Evolutionary conservation across 2,888 invertebrate genomes (phyloP).

Genomic region (Luffia ferchaultella): DNA sequence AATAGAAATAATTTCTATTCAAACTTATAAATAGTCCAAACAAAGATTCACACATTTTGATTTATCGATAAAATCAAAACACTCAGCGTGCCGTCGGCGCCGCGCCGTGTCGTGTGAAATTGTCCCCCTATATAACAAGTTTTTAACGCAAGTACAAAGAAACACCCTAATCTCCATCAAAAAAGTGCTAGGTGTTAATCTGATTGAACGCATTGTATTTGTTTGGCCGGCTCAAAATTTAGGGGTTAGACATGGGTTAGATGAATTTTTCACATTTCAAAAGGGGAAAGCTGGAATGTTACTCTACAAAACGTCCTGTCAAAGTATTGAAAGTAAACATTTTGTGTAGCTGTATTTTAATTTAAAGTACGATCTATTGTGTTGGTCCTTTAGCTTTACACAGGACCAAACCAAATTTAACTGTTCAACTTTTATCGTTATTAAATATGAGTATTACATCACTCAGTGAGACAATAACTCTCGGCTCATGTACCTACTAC

Average conservation of each 20-base stretch:
- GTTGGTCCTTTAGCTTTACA: too few species aligned
- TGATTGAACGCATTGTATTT: constrained; percentile 57
- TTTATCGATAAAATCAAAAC: constrained; percentile 37
- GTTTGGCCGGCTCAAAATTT: constrained; percentile 45
- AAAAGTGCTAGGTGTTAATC: constrained; percentile 56
- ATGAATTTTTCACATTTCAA: too few species aligned
- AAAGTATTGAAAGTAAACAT: neutral
- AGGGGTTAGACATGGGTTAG: neutral
- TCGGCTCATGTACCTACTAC: neutral
- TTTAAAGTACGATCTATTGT: too few species aligned
- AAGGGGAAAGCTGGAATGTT: neutral
- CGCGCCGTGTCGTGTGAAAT: constrained; percentile 48
- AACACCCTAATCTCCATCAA: constrained; percentile 59
- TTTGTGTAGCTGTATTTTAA: neutral
- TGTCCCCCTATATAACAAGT: constrained; percentile 38
- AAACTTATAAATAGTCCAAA: neutral
- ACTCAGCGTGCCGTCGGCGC: constrained; percentile 24
- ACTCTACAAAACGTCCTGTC: neutral
- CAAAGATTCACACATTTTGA: constrained; percentile 21
- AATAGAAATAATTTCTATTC: neutral
- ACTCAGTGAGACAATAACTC: neutral
- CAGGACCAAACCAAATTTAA: neutral
- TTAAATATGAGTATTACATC: neutral
- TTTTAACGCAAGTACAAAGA: constrained; percentile 51
- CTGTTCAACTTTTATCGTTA: neutral